Evolutionary conservation across 2,113 vertebrate species (phyloP), one percentile per base, ranked within the genome.

Genomic region (Lophotis ruficrista): DNA sequence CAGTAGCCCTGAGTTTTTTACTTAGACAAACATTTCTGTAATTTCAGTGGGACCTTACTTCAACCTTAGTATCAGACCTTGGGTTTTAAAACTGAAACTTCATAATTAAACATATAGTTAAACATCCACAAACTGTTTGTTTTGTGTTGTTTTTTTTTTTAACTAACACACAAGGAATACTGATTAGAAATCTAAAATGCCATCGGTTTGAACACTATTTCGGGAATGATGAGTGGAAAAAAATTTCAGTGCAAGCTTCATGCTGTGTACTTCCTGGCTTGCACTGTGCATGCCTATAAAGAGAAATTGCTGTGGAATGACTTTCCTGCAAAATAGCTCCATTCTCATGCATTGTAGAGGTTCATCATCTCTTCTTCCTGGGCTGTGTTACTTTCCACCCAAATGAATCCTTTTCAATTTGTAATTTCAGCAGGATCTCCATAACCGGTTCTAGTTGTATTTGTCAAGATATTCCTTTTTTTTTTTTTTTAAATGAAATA

Each of bases 241-340:
- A 83, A 83, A 82, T 53, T 77, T 56, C 90, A 78, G 51, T 81
- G 75, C 64, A 58, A 80, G 78, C 90, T 90, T 92, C 68, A 86
- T 64, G 16, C 41, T 54, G 38, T 91, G 90, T 93, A 56, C 87
- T 97, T 91, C 91, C 90, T 94, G 90, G 47, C 85, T 94, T 86
- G 79, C 38, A 80, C 45, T 85, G 75, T 43, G 87, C 56, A 51
- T 6, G 62, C 41, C 37, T 91, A 80, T 88, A 58, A 93, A 89
- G 93, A 93, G 61, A 96, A 96, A 96, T 75, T 93, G 91, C 91
- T 93, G 87, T 93, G 75, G 90, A 96, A 96, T 90, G 70, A 69
- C 53, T 95, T 89, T 93, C 50, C 76, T 90, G 82, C 50, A 92
- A 80, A 97, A 93, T 80, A 85, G 50, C 78, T 90, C 82, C 54